phyloP scores from a whole-genome alignment of 2,113 vertebrate genomes.

The Pavo muticus region DNA sequence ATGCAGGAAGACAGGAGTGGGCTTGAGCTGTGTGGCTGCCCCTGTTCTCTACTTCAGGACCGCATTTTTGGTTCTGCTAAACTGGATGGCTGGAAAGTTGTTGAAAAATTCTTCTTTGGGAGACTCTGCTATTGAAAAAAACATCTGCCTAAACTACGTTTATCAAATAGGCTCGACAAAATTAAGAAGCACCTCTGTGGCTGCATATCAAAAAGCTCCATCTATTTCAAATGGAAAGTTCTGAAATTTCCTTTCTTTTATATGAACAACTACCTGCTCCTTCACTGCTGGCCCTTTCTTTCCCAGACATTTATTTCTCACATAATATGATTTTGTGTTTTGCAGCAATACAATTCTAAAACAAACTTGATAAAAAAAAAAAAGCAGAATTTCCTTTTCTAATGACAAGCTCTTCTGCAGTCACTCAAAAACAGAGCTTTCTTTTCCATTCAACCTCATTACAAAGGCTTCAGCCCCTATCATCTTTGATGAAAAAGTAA shows the following conservation, averaged over 20 bases:
- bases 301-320: neutral
- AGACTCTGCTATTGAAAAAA: neutral
- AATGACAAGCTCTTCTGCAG: neutral
- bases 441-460: neutral
- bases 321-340: neutral
- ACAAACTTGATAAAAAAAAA: neutral
- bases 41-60: neutral
- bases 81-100: neutral
- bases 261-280: neutral
- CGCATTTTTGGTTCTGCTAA: neutral
- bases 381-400: neutral
- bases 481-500: neutral
- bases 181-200: neutral
- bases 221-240: neutral
- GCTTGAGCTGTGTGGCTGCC: neutral
- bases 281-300: neutral
- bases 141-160: neutral
- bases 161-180: neutral
- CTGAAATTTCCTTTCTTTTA: neutral
- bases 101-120: neutral
- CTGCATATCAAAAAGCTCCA: neutral
- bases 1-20: neutral
- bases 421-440: neutral
- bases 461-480: neutral
- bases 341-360: neutral